phyloP scores from a whole-genome alignment of 1,140 invertebrate genomes.

The Trichoplusia ni region DNA sequence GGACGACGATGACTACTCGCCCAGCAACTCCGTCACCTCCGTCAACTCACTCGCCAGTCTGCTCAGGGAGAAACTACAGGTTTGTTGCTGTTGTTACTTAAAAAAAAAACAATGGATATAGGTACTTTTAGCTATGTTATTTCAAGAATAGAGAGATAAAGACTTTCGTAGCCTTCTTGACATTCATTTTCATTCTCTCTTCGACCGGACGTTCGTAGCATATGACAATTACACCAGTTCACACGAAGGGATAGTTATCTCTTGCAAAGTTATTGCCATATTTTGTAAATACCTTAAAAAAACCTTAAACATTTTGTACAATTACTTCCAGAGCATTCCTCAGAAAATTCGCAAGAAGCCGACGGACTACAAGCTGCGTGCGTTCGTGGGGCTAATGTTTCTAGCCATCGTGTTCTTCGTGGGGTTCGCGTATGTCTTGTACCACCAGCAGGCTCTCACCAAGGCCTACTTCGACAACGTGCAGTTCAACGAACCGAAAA shows the following conservation, averaged over 20 bases:
- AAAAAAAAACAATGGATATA: too few species aligned
- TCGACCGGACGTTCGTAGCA: too few species aligned
- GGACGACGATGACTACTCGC: conserved; percentile 82
- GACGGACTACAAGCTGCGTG: conserved; percentile 88
- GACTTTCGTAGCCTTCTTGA: too few species aligned
- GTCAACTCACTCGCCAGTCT: conserved; percentile 92
- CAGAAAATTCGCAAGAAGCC: conserved; percentile 85
- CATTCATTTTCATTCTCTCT: too few species aligned
- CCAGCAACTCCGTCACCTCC: conserved; percentile 89
- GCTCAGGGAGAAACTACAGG: conserved; percentile 90
- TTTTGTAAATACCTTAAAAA: background rate
- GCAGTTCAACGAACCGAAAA: conserved; percentile 90
- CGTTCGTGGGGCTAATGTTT: conserved; percentile 91
- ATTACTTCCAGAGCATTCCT: conserved; percentile 77
- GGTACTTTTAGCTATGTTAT: too few species aligned
- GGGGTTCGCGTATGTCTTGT: conserved; percentile 91
- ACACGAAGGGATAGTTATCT: too few species aligned
- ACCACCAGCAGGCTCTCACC: conserved; percentile 90
- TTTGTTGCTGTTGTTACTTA: conserved; percentile 51
- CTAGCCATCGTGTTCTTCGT: conserved; percentile 90
- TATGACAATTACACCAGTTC: too few species aligned
- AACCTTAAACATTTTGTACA: too few species aligned
- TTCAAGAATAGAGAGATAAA: too few species aligned
- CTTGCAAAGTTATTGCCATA: too few species aligned
- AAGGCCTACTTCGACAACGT: conserved; percentile 92